A percentile compares a stretch with the other conserved stretches of the same genome.
phyloP scores from a whole-genome alignment of 2,113 vertebrate genomes.

The Sinocyclocheilus anshuiensis region DNA sequence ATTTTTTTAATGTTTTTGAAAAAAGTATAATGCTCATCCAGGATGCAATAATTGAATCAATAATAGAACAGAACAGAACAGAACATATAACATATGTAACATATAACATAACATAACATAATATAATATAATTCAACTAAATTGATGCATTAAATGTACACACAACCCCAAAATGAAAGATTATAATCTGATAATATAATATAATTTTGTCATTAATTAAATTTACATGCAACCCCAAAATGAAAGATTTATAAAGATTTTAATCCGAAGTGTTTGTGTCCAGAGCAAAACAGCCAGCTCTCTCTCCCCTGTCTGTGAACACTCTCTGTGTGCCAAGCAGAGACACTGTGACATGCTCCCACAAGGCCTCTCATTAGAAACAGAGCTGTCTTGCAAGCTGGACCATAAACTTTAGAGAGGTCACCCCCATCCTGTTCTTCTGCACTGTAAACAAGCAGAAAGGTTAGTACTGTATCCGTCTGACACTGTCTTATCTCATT shows the following conservation, averaged over 20 bases:
- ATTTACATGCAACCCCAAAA: not conserved
- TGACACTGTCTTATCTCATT: slow-evolving; percentile 67
- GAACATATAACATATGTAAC: too few species aligned
- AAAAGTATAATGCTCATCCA: too few species aligned
- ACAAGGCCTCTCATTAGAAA: slow-evolving; percentile 77
- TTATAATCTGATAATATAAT: too few species aligned
- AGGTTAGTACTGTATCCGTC: slow-evolving; percentile 72
- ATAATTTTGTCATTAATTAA: too few species aligned
- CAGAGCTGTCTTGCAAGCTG: slow-evolving; percentile 65
- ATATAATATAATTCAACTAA: too few species aligned
- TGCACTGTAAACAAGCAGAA: slow-evolving; percentile 77
- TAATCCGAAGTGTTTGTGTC: not conserved
- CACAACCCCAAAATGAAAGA: too few species aligned
- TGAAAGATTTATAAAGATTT: not conserved
- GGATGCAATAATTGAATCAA: too few species aligned
- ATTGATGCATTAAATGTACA: too few species aligned
- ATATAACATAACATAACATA: too few species aligned
- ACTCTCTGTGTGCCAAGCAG: slow-evolving; percentile 43
- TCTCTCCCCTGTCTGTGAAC: slow-evolving; percentile 42
- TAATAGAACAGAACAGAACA: too few species aligned
- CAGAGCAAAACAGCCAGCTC: not conserved
- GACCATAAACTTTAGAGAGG: slow-evolving; percentile 78
- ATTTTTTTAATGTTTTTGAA: too few species aligned
- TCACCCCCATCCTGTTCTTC: slow-evolving; percentile 72
- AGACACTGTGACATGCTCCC: slow-evolving; percentile 69